Evolutionary conservation across 2,797 vertebrate genomes (phyloP).

Genomic region (Danio kyathit): DNA sequence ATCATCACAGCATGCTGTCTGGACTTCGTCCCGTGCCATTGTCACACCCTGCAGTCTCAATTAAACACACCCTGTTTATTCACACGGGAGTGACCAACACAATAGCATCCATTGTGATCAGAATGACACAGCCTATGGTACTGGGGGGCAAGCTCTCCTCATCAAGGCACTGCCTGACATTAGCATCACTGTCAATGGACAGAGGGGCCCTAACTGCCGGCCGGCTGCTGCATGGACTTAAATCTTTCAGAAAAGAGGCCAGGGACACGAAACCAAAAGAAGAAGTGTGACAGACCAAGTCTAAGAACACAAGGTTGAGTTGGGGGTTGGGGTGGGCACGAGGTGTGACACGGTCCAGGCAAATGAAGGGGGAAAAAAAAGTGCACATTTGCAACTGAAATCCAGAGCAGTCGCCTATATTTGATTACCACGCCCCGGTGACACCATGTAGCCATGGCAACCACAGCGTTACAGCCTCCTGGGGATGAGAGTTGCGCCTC

Average conservation of each 20-base stretch:
- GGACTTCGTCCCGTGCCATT: slow-evolving; percentile 53
- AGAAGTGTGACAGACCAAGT: slow-evolving; percentile 39
- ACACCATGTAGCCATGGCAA: slow-evolving; percentile 84
- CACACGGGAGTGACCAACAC: slow-evolving; percentile 71
- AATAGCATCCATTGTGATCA: slow-evolving; percentile 73
- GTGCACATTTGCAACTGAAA: slow-evolving; percentile 77
- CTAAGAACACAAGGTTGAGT: slow-evolving; percentile 36
- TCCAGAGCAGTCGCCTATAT: slow-evolving; percentile 73
- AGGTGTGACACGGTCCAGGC: slow-evolving; percentile 52
- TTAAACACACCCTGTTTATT: slow-evolving; percentile 80
- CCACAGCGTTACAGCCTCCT: slow-evolving; percentile 78
- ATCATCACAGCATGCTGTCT: slow-evolving; percentile 48
- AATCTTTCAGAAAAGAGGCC: slow-evolving; percentile 64
- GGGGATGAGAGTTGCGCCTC: slow-evolving; percentile 76
- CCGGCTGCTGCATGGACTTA: slow-evolving; percentile 59
- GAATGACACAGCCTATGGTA: slow-evolving; percentile 66
- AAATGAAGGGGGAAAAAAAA: slow-evolving; percentile 38
- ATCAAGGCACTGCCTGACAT: slow-evolving; percentile 74
- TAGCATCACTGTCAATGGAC: slow-evolving; percentile 70
- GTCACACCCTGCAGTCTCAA: slow-evolving; percentile 70
- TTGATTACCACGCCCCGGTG: slow-evolving; percentile 82
- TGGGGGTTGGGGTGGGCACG: slow-evolving; percentile 54
- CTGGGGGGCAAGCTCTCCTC: slow-evolving; percentile 65
- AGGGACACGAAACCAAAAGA: slow-evolving; percentile 52
- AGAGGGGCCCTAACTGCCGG: slow-evolving; percentile 66